Evolutionary conservation across 2,113 vertebrate species (phyloP), one percentile per base, ranked within the genome.

Genomic region (Entomyzon cyanotis): DNA sequence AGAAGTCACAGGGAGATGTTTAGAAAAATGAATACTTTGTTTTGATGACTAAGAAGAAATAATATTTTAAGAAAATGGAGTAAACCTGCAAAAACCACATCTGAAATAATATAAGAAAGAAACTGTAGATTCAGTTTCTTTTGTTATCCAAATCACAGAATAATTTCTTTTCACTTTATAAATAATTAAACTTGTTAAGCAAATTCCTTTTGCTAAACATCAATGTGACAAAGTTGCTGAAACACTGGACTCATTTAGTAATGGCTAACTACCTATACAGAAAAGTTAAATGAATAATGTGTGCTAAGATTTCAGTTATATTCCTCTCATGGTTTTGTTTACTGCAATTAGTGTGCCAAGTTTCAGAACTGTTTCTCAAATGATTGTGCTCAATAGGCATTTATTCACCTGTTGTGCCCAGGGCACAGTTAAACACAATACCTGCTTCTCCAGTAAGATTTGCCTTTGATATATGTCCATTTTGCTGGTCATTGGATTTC

Each of bases 401-500:
- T 74, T 70, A 69, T 87, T 93, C 78, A 71, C 55, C 5, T 22
- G 7, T 28, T 82, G 55, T n/a, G 59, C 46, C 64, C 58, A 46
- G 41, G 77, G 33, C 63, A 94, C 27, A 81, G 9, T 87, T 76
- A 93, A 92, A 83, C 49, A 92, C 59, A 94, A 65, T 98, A 99
- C 99, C 99, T 98, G 98, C 52, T 87, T 93, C 95, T 95, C 96
- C 97, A 80, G 96, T 13, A 55, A 91, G 85, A 89, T 86, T 75
- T 96, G 95, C 85, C 89, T 98, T 98, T 91, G 96, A 90, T 95
- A 98, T 67, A n/a, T 99, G 98, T 87, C 98, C 99, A 79, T 99
- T 99, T 94, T 98, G 98, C 92, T 98, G 98, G 59, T 98, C 98
- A 84, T 58, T 87, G 15, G 97, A 95, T 98, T 99, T 99, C 99